Conservation (phyloP, 2,113 vertebrate species). For the Anarrhichthys ocellatus region DNA sequence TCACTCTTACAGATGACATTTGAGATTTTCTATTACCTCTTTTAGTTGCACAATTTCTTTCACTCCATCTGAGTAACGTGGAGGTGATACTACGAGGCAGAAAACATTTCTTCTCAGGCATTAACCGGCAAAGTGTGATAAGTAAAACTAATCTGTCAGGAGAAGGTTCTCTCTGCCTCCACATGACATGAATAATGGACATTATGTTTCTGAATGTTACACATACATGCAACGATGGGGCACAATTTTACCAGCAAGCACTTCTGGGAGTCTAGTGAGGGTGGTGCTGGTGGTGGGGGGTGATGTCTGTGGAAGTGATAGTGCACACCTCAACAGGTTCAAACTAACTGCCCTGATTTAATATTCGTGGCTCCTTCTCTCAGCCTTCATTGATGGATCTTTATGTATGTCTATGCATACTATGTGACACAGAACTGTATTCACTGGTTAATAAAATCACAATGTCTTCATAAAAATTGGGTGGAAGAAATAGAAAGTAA, state of each 20-base stretch:
- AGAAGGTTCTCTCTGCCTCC: conserved; percentile 7
- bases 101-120: conserved; percentile 9
- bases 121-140: conserved; percentile 3
- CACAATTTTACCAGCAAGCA: conserved; percentile 27
- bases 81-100: background rate
- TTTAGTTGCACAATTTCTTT: background rate
- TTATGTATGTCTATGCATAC: conserved; percentile 71
- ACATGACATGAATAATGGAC: conserved; percentile 37
- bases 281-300: background rate
- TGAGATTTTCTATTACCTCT: background rate
- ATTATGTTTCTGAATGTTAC: conserved; percentile 32
- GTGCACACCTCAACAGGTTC: conserved; percentile 47
- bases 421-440: conserved; percentile 78
- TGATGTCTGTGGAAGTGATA: conserved; percentile 37
- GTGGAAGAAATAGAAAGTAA: conserved; percentile 79
- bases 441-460: conserved; percentile 85
- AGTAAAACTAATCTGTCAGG: conserved; percentile 25
- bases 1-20: background rate
- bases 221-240: conserved; percentile 24
- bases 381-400: conserved; percentile 70
- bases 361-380: conserved; percentile 57
- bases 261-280: conserved; percentile 22
- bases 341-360: conserved; percentile 69
- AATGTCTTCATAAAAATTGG: conserved; percentile 83
- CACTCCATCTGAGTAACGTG: background rate